A percentile compares a stretch with the other conserved stretches of the same genome.
Evolutionary conservation across 2,888 invertebrate genomes (phyloP).

Genomic region (Drosophila barbarae): DNA sequence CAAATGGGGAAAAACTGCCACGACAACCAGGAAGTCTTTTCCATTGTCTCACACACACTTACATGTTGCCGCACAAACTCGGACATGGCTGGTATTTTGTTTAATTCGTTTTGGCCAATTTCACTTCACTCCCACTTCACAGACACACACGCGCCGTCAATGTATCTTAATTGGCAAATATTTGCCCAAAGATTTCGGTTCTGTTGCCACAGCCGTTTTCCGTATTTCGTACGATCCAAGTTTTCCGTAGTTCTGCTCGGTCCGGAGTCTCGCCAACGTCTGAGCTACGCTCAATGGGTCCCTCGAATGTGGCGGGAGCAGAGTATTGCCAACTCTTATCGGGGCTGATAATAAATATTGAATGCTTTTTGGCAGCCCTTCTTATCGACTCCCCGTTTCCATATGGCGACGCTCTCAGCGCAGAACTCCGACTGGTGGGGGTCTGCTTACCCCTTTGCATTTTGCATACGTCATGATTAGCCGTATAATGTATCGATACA

Average conservation of each 20-base stretch:
- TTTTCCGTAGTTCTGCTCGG: slow-evolving; percentile 44
- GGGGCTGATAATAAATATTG: slow-evolving; percentile 65
- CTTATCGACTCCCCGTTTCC: slow-evolving; percentile 43
- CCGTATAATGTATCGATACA: slow-evolving; percentile 8
- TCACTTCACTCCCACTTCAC: slow-evolving; percentile 29
- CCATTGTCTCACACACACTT: slow-evolving; percentile 41
- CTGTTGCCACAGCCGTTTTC: slow-evolving; percentile 64
- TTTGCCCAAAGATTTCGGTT: slow-evolving; percentile 53
- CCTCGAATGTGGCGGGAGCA: slow-evolving; percentile 31
- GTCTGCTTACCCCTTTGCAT: slow-evolving; percentile 3
- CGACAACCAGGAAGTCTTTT: slow-evolving; percentile 27
- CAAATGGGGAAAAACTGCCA: slow-evolving; percentile 21
- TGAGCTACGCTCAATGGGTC: slow-evolving; percentile 41
- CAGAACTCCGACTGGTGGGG: background rate
- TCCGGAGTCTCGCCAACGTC: slow-evolving; percentile 57
- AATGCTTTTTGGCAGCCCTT: slow-evolving; percentile 54
- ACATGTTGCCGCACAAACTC: slow-evolving; percentile 65
- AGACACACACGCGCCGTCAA: slow-evolving; percentile 44
- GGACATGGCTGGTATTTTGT: slow-evolving; percentile 44
- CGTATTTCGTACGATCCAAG: slow-evolving; percentile 15
- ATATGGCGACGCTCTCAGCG: slow-evolving; percentile 20
- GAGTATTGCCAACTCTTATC: slow-evolving; percentile 57
- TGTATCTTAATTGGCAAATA: slow-evolving; percentile 56
- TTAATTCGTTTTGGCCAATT: slow-evolving; percentile 7
- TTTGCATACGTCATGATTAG: slow-evolving; percentile 46